Conservation (phyloP, 2,113 vertebrate genomes). For the Bubalus kerabau region DNA sequence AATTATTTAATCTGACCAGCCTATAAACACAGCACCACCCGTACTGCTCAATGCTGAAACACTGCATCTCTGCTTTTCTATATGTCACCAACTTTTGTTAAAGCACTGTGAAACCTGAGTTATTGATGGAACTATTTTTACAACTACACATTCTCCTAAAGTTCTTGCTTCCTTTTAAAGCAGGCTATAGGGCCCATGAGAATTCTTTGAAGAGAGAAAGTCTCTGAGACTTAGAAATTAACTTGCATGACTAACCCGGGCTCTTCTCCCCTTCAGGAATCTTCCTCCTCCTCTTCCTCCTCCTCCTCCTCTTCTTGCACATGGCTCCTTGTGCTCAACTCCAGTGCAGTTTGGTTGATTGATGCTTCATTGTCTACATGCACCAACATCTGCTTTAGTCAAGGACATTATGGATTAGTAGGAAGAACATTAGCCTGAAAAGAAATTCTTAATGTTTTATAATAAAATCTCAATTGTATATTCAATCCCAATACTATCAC, state of each 20-base stretch:
- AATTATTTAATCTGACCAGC: neutral
- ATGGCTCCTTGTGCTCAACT: constrained; percentile 71
- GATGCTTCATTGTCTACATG: constrained; percentile 84
- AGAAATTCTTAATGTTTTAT: neutral
- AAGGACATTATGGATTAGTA: constrained; percentile 20
- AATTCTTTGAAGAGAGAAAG: neutral
- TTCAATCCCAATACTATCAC: neutral
- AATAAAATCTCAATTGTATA: neutral
- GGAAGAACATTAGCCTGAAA: neutral
- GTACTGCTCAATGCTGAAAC: neutral
- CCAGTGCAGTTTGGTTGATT: constrained; percentile 85
- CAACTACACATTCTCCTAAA: neutral
- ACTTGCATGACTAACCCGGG: neutral
- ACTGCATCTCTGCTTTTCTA: neutral
- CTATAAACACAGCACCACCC: neutral
- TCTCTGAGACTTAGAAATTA: constrained; percentile 54
- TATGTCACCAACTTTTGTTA: neutral
- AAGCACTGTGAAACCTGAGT: neutral
- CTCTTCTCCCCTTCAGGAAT: constrained; percentile 71
- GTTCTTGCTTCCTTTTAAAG: constrained; percentile 13
- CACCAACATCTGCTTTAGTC: constrained; percentile 62
- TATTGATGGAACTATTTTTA: neutral
- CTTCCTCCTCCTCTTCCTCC: constrained; percentile 81
- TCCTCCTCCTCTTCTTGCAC: constrained; percentile 75
- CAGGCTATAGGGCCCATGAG: neutral